These are phyloP conservation scores for Astyanax mexicanus DNA, from an alignment of 2,797 vertebrate genomes.

Conservation along the genomic window DNA sequence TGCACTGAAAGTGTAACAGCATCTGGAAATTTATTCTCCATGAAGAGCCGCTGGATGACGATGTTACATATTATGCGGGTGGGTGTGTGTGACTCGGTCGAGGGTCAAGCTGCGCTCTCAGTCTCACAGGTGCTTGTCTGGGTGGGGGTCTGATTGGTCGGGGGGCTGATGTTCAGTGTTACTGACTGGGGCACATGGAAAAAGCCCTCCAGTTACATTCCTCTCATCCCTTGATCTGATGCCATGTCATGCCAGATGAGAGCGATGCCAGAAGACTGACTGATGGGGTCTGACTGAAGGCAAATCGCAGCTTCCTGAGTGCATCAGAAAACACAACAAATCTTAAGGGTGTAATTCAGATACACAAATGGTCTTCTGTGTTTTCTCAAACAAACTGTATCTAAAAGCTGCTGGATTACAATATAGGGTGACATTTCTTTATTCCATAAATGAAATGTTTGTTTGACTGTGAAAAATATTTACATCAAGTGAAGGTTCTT, in stretches of 20 bases:
- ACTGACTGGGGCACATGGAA: conserved; percentile 49
- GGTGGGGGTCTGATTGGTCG: conserved; percentile 20
- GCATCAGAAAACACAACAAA: neutral
- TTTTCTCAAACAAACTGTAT: neutral
- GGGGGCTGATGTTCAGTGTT: conserved; percentile 49
- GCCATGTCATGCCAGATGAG: conserved; percentile 35
- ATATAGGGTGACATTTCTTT: too few relatives aligned
- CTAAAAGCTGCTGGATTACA: too few relatives aligned
- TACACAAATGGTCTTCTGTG: neutral
- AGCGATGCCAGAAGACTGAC: conserved; percentile 17
- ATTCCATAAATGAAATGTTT: too few relatives aligned
- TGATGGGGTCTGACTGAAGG: conserved; percentile 35
- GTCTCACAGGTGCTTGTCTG: conserved; percentile 19
- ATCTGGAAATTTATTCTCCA: conserved; percentile 43
- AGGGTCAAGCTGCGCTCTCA: conserved; percentile 23
- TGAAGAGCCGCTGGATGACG: conserved; percentile 37
- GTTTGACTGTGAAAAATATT: too few relatives aligned
- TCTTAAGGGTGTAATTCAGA: neutral
- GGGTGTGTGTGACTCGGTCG: neutral
- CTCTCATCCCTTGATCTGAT: conserved; percentile 22
- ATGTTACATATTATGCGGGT: conserved; percentile 26
- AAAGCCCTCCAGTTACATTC: conserved; percentile 30
- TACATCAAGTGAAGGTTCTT: too few relatives aligned
- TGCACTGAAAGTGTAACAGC: conserved; percentile 42
- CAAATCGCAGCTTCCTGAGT: neutral